Evolutionary conservation across 2,113 vertebrate genomes (phyloP), one percentile per base, ranked within the genome.

Genomic region (Aphyosemion australe): DNA sequence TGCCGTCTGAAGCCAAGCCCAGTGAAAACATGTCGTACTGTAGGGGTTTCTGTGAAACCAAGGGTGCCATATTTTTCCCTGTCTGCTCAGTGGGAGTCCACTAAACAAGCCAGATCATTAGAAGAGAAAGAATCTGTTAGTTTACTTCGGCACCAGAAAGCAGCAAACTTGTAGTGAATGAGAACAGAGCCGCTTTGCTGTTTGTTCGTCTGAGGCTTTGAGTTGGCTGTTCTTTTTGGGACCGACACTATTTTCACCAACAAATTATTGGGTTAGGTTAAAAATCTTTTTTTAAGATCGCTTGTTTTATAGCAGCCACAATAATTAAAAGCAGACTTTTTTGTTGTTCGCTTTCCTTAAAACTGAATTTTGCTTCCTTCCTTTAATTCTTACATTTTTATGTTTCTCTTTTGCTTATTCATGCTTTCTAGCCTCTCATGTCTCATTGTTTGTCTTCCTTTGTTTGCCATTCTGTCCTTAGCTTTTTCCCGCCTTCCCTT

Each of bases 391-490:
- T 53, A 75, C 45, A 71, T 56, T 65, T 26, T 48, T 47, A 54
- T 64, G 63, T 76, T 82, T 72, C 45, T 78, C 63, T 48, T 62
- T 48, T 74, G 66, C 72, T 76, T 65, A 85, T 78, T 87, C 76
- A 81, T 69, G 58, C 46, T 70, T 73, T 82, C 50, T 72, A 26
- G 46, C 54, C 52, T 60, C 60, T 84, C 58, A 50, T 85, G 47
- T 65, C 58, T 55, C 46, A 43, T 39, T 65, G 12, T 46, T 37
- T n/a, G n/a, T n/a, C n/a, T n/a, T n/a, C n/a, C n/a, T 69, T 31
- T 15, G 53, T 42, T 19, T 21, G 18, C 31, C 52, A 34, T 43
- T 46, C 45, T 61, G 42, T 20, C n/a, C 8, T 55, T 50, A 39
- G 11, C 64, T 32, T 41, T 53, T 14, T 69, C 62, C 45, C 12